Evolutionary conservation across 2,888 invertebrate genomes (phyloP), one percentile per base, ranked within the genome.

Genomic region (Pseudococcus longispinus): DNA sequence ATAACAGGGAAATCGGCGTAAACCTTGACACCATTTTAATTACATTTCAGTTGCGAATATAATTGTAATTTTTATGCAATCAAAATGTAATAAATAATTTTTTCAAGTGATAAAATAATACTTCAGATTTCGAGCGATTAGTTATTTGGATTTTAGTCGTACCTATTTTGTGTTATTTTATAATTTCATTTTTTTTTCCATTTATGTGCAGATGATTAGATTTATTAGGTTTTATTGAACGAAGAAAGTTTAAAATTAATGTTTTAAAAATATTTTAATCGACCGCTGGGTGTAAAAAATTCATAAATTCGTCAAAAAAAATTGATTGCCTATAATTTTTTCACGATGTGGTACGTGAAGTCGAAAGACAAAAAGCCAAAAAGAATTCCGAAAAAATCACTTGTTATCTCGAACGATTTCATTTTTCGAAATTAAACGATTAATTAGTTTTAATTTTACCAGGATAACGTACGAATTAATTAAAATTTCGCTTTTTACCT

Each of bases 401-500:
- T 80, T 80, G 42, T 80, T 80, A 42, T 80, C 42, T 80, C n/a
- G 20, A 20, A 20, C 3, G 3, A 42, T 20, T 80, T 80, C 18
- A 15, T 6, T 4, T 74, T 80, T 80, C 4, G 9, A 80, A n/a
- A 80, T 42, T 80, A 37, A 80, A 80, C 42, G 20, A 44, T 51
- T 44, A 51, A 83, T 83, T 83, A 20, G 8, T 18, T 3, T 15
- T 2, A 77, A 42, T 74, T 46, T 6, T 29, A 13, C 20, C 18
- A 2, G 9, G 6, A 80, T 80, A 82, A 82, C 1, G 15, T 32
- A 18, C 0, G 9, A 83, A 29, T 46, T 77, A 29, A 74, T 37
- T 29, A n/a, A 55, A 46, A 55, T 15, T 85, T 85, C 42, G 13
- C n/a, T 29, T 85, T 88, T 80, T 93, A 95, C 95, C 95, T 95